Base-by-base conservation (phyloP, 2,888 invertebrate genomes). In the Cantharis rufa region DNA sequence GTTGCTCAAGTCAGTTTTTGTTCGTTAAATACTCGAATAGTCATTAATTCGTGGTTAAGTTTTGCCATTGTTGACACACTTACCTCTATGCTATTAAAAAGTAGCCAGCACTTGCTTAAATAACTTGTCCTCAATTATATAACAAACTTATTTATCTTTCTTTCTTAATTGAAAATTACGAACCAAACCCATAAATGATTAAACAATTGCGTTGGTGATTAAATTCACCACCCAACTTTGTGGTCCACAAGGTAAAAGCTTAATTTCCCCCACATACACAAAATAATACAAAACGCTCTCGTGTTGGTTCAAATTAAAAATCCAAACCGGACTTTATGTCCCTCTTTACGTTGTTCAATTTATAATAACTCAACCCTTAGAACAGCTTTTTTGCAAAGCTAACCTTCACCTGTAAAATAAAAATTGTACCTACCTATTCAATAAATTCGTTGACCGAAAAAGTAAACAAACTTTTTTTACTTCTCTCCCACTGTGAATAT, bases 71-170 rank as follows among this genome's bases (percentile, higher is more conserved):
- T 70, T 74, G 70, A 74, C 70, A 74, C 21, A 74, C 74, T 70
- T 74, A 62, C 64, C 28, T 63, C 24, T 16, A 15, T 15, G 28
- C 27, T 64, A 63, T 66, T 73, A 62, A 73, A 73, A 72, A 72
- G 28, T 16, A 66, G 24, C 18, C 18, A 21, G 24, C 62, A 68
- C 28, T 72, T 68, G 61, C 72, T 32, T 68, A n/a, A 68, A 69
- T 69, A 74, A 74, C 69, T 74, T 69, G 73, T 69, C 72, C 72
- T 68, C 68, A 64, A 21, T 72, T 72, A 72, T 68, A 64, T 72
- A 72, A 72, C 69, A 13, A n/a, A 48, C n/a, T 48, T n/a, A 48
- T 48, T 48, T 48, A 48, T 48, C n/a, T n/a, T 5, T 48, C 48
- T 5, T 48, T 48, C 13, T 48, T n/a, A 48, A 48, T n/a, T 48